Evolutionary conservation across 2,797 vertebrate genomes (phyloP).

Genomic region (Micrastur ruficollis): DNA sequence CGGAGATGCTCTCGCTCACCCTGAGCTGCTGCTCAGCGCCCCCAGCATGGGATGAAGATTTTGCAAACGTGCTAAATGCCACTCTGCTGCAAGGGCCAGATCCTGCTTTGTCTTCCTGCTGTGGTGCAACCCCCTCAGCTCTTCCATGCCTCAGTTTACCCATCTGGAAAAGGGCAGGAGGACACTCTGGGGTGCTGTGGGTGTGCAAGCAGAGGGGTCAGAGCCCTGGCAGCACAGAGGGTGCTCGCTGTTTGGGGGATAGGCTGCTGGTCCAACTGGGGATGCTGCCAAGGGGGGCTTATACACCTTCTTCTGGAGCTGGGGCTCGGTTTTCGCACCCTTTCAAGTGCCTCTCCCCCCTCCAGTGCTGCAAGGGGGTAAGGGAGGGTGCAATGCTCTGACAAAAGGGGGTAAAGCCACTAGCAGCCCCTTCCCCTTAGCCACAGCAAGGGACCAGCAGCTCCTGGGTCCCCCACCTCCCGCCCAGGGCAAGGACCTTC

Average conservation of each 20-base stretch:
- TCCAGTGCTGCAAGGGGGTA: rapidly evolving
- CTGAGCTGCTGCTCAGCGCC: neutral
- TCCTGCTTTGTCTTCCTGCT: neutral
- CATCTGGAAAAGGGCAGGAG: too few relatives aligned
- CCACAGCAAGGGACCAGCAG: rapidly evolving
- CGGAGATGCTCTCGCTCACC: neutral
- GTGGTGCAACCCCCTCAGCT: rapidly evolving
- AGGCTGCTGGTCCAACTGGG: neutral
- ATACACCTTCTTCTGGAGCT: neutral
- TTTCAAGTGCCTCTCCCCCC: neutral
- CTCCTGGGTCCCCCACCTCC: neutral
- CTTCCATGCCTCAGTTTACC: neutral
- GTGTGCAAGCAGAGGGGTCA: neutral
- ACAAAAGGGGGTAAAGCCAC: neutral
- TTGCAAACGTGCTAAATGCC: rapidly evolving
- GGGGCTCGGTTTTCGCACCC: neutral
- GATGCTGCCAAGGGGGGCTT: neutral
- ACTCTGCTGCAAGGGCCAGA: neutral
- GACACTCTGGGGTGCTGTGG: neutral
- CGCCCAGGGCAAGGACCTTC: neutral
- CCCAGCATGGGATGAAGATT: rapidly evolving
- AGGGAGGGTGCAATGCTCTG: neutral
- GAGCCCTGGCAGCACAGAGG: neutral
- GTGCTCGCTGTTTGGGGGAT: neutral
- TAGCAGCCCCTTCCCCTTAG: neutral